These are phyloP conservation scores for Bruchidius siliquastri DNA, from an alignment of 2,888 invertebrate species.

Conservation along the genomic window DNA sequence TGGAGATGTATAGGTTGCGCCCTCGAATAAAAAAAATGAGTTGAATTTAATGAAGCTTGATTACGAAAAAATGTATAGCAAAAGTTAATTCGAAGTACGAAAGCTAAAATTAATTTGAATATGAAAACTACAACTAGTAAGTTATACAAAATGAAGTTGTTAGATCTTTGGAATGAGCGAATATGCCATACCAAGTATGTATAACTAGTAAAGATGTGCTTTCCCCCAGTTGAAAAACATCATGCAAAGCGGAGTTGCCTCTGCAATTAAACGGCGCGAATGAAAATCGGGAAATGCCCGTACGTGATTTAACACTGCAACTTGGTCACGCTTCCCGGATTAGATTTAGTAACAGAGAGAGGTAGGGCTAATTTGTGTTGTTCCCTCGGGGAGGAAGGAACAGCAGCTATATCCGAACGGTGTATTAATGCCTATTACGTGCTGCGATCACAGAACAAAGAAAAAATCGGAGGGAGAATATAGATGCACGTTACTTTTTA, in stretches of 20 bases:
- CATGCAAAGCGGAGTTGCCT: not conserved
- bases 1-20: no score
- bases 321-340: not conserved
- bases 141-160: no score
- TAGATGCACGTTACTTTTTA: not conserved
- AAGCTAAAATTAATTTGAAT: no score
- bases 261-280: not conserved
- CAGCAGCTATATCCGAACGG: not conserved
- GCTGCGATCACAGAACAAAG: not conserved
- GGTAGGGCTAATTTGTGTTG: not conserved
- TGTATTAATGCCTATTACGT: not conserved
- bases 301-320: not conserved
- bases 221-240: not conserved
- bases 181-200: not conserved
- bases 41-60: no score
- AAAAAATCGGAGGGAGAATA: not conserved
- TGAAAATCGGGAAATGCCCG: not conserved
- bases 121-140: no score
- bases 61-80: no score
- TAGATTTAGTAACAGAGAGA: not conserved
- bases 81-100: no score
- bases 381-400: not conserved
- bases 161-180: no score
- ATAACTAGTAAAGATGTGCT: not conserved
- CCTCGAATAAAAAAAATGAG: no score